phyloP scores from a whole-genome alignment of 1,140 invertebrate genomes.

The Drosophila ogumai region DNA sequence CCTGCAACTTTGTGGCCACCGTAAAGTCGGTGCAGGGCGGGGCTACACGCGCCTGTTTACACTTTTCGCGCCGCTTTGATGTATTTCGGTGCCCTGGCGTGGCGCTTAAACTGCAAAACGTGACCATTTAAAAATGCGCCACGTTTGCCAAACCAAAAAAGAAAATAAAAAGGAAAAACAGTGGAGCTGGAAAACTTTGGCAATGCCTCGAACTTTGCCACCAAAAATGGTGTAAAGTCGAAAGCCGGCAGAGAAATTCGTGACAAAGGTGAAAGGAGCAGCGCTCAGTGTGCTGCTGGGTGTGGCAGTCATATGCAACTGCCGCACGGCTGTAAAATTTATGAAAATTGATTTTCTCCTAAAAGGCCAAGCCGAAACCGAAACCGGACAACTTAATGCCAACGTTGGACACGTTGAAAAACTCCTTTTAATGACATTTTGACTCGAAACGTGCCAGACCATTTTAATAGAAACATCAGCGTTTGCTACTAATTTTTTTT shows the following conservation, averaged over 20 bases:
- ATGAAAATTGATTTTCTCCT: constrained; percentile 75
- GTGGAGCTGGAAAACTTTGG: constrained; percentile 57
- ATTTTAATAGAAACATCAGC: constrained; percentile 47
- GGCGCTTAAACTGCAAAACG: constrained; percentile 79
- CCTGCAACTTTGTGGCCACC: constrained; percentile 69
- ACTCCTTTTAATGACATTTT: constrained; percentile 67
- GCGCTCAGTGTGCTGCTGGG: constrained; percentile 3
- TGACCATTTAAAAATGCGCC: constrained; percentile 82
- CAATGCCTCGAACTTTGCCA: constrained; percentile 44
- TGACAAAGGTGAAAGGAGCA: constrained; percentile 75
- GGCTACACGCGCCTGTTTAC: constrained; percentile 74
- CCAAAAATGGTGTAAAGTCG: constrained; percentile 24
- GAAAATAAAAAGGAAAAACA: background rate
- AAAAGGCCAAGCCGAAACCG: constrained; percentile 62
- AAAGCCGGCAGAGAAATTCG: constrained; percentile 46
- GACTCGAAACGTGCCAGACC: constrained; percentile 63
- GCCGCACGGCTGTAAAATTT: constrained; percentile 68
- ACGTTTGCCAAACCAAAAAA: constrained; percentile 60
- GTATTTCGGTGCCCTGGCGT: constrained; percentile 57
- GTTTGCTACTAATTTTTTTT: constrained; percentile 2
- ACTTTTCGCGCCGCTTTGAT: constrained; percentile 78
- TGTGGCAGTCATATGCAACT: constrained; percentile 74
- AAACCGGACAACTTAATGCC: constrained; percentile 70
- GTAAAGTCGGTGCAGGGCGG: constrained; percentile 26
- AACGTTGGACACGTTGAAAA: constrained; percentile 8